Conservation (phyloP, 2,113 vertebrate genomes). For the Aspidoscelis tigris region DNA sequence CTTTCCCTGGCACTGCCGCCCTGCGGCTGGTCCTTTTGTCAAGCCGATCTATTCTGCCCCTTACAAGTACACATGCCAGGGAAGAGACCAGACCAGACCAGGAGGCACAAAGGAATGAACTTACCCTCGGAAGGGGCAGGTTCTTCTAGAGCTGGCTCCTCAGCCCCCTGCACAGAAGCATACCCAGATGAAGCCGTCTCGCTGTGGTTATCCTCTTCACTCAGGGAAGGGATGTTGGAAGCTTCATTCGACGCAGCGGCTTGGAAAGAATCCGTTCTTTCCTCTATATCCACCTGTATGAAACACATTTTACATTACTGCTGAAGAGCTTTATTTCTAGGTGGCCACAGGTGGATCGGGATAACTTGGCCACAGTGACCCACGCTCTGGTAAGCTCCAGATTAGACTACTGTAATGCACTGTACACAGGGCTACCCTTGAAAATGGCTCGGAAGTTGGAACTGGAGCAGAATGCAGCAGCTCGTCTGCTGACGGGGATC, state of each 20-base stretch:
- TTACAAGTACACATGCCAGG: background rate
- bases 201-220: conserved; percentile 77
- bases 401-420: no score
- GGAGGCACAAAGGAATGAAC: background rate
- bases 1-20: conserved; percentile 5
- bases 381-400: no score
- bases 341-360: background rate
- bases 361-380: no score
- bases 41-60: background rate
- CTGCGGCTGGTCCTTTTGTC: background rate
- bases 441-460: no score
- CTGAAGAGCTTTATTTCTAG: background rate
- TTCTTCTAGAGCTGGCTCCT: conserved; percentile 75
- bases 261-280: conserved; percentile 66
- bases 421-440: no score
- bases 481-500: no score
- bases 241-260: conserved; percentile 62
- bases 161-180: conserved; percentile 80
- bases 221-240: conserved; percentile 58
- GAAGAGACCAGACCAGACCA: background rate
- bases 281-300: conserved; percentile 73
- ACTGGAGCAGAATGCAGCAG: no score
- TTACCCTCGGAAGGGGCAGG: conserved; percentile 70
- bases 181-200: conserved; percentile 86
- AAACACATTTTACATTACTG: background rate